phyloP scores from a whole-genome alignment of 2,888 invertebrate species.

The Nezara viridula region DNA sequence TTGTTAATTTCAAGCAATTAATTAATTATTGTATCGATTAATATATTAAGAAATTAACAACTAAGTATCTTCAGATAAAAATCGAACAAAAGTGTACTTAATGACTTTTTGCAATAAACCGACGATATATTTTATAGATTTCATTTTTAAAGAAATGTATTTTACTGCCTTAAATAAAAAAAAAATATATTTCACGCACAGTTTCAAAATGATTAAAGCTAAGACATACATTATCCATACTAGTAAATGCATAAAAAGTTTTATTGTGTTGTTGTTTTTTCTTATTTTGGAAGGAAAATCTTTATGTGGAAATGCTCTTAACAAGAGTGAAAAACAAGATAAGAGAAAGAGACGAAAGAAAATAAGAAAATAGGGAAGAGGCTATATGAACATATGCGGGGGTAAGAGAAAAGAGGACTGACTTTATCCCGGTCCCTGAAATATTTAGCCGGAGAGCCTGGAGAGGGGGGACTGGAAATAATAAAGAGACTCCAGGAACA shows the following conservation, averaged over 20 bases:
- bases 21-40: too few relatives aligned
- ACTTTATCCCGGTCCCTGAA: not conserved
- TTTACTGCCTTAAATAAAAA: too few relatives aligned
- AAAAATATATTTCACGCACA: too few relatives aligned
- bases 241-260: conserved; percentile 16
- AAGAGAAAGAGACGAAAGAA: not conserved
- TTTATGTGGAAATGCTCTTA: conserved; percentile 38
- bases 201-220: too few relatives aligned
- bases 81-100: too few relatives aligned
- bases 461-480: conserved; percentile 39
- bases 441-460: conserved; percentile 5
- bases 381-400: conserved; percentile 37
- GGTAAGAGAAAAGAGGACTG: conserved; percentile 41
- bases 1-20: too few relatives aligned
- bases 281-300: not conserved
- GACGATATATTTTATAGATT: too few relatives aligned
- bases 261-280: not conserved
- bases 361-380: conserved; percentile 2
- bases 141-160: too few relatives aligned
- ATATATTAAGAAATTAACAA: too few relatives aligned
- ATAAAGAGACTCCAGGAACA: conserved; percentile 28
- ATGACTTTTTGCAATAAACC: too few relatives aligned
- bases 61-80: too few relatives aligned
- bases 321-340: conserved; percentile 14
- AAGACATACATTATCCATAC: too few relatives aligned